Evolutionary conservation across 2,797 vertebrate species (phyloP), one percentile per base, ranked within the genome.

Genomic region (Rallus crepitans): DNA sequence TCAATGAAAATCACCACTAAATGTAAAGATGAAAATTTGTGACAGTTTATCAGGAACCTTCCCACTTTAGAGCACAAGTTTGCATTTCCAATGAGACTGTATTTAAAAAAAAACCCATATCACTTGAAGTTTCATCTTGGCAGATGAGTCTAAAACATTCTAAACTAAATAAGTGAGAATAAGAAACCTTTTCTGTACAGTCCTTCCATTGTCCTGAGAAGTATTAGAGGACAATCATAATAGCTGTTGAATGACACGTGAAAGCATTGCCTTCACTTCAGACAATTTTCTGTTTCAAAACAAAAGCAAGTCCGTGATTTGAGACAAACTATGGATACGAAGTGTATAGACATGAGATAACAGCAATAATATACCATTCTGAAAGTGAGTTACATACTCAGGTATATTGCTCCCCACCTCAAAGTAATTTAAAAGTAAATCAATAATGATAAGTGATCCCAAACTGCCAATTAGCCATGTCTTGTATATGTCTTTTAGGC

Each of bases 371-470:
- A 77, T 25, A 24, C 33, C 20, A 13, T 71, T 71, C 71, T n/a
- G 37, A 78, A 92, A 93, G 50, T 23, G 33, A 82, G 35, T 70
- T 79, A 81, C 50, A 47, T 39, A 37, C 57, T 50, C 30, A 55
- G 39, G 48, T 72, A 92, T 92, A 84, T 75, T 79, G 64, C 65
- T 88, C 37, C 15, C 77, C 56, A 82, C 55, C 52, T 87, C 55
- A 79, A 82, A 91, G 57, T 71, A 73, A 75, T 83, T 93, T 71
- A 87, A 77, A 92, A 85, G 64, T 64, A 87, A 87, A 94, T 92
- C 81, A 80, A 55, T 90, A 91, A 81, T 14, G 20, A 59, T 72
- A 83, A 89, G 55, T 35, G 47, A 85, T 84, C 71, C 75, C 55
- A 0, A 3, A 45, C 71, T 88, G 53, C 39, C 76, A 93, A 89